phyloP scores from a whole-genome alignment of 1,140 invertebrate genomes.

The Nautilus pompilius region DNA sequence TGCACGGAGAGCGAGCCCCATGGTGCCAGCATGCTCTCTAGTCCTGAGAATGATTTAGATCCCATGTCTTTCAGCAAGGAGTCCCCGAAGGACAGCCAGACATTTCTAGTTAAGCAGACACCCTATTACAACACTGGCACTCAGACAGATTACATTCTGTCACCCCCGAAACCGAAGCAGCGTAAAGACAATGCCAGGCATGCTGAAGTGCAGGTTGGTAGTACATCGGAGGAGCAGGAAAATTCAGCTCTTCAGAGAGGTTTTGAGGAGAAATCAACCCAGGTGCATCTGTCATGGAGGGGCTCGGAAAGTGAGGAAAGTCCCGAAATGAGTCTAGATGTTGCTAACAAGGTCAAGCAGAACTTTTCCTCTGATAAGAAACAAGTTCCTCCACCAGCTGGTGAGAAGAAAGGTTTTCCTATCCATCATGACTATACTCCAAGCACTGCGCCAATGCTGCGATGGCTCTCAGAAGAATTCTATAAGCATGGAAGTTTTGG shows the following conservation, averaged over 20 bases:
- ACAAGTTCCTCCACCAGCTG: not conserved
- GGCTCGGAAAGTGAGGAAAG: not conserved
- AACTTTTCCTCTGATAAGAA: not conserved
- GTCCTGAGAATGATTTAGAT: no score
- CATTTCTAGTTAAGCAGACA: slow-evolving; percentile 24
- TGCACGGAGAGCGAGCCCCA: no score
- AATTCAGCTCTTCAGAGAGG: not conserved
- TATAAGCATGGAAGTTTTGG: slow-evolving; percentile 22
- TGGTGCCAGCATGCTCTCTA: no score
- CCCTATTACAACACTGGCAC: slow-evolving; percentile 49
- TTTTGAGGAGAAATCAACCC: not conserved
- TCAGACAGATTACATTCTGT: slow-evolving; percentile 31
- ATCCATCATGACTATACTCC: slow-evolving; percentile 13
- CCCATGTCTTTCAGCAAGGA: no score
- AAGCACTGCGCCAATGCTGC: slow-evolving; percentile 65
- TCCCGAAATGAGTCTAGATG: not conserved
- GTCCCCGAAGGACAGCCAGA: no score
- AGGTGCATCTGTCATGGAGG: not conserved
- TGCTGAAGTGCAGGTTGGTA: slow-evolving; percentile 15
- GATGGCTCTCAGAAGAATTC: slow-evolving; percentile 60
- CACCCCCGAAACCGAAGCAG: not conserved
- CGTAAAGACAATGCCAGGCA: not conserved
- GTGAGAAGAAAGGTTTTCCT: not conserved
- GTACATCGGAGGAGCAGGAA: not conserved
- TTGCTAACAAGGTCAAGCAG: not conserved